Conservation (phyloP, 1,140 invertebrate genomes). For the Meteorus sp. region DNA sequence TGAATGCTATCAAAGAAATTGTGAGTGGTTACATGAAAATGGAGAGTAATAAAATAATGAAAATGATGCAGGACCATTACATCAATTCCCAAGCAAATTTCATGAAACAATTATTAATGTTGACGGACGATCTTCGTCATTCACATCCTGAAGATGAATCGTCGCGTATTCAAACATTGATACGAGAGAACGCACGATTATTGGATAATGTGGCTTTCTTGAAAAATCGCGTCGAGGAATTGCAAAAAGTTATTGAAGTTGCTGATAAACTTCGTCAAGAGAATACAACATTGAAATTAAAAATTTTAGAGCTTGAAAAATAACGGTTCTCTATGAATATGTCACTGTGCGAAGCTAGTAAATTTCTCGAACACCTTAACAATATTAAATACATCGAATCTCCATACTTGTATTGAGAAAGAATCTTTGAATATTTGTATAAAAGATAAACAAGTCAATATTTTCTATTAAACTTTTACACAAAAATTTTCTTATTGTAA, state of each 20-base stretch:
- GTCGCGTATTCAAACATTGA: conserved; percentile 31
- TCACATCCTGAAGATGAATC: conserved; percentile 37
- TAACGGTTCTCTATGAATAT: background rate
- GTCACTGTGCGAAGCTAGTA: too few relatives aligned
- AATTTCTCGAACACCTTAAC: too few relatives aligned
- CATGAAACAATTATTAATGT: conserved; percentile 42
- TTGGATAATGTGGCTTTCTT: conserved; percentile 42
- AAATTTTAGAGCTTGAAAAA: conserved; percentile 39
- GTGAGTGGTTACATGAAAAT: conserved; percentile 33
- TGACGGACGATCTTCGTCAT: conserved; percentile 47
- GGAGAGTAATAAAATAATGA: conserved; percentile 46
- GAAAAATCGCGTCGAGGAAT: conserved; percentile 38
- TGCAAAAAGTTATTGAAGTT: conserved; percentile 41
- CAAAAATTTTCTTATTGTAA: too few relatives aligned
- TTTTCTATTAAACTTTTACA: too few relatives aligned
- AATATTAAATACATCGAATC: too few relatives aligned
- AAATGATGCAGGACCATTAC: conserved; percentile 43
- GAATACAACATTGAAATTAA: conserved; percentile 44
- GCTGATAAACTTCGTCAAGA: conserved; percentile 43
- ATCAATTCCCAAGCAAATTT: conserved; percentile 46
- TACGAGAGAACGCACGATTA: conserved; percentile 46
- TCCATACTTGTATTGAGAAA: too few relatives aligned
- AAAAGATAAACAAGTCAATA: too few relatives aligned
- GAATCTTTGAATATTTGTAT: too few relatives aligned
- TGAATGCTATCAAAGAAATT: conserved; percentile 29